A percentile compares a stretch with the other conserved stretches of the same genome.
These are phyloP conservation scores for Cheilosia variabilis DNA, from an alignment of 2,888 invertebrate genomes.

Conservation along the genomic window DNA sequence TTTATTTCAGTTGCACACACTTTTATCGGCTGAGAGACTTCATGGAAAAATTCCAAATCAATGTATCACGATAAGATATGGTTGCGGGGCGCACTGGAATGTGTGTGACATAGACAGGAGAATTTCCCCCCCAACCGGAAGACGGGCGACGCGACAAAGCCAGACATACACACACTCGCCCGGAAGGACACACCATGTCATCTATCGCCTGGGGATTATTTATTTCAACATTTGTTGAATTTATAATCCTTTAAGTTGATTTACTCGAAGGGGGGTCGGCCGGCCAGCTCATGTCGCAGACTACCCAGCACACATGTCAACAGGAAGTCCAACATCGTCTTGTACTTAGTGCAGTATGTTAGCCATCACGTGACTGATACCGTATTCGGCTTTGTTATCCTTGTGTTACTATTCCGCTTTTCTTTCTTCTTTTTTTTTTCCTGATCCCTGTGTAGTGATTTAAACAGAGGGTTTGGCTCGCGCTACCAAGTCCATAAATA, in stretches of 20 bases:
- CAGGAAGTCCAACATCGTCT: constrained; percentile 73
- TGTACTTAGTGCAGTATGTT: constrained; percentile 70
- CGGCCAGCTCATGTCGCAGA: neutral
- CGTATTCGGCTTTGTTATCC: constrained; percentile 64
- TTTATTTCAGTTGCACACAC: constrained; percentile 3
- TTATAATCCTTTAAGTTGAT: constrained; percentile 75
- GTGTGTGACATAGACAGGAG: constrained; percentile 10
- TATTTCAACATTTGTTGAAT: constrained; percentile 74
- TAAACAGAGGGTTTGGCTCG: constrained; percentile 56
- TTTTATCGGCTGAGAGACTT: neutral
- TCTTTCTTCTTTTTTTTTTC: constrained; percentile 1
- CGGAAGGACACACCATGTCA: constrained; percentile 72
- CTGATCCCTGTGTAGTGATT: constrained; percentile 59
- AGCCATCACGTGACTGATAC: constrained; percentile 69
- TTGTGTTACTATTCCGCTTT: constrained; percentile 14
- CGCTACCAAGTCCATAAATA: constrained; percentile 73
- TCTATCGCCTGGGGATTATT: constrained; percentile 73
- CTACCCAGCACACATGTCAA: constrained; percentile 53
- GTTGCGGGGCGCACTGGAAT: constrained; percentile 26
- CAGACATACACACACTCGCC: constrained; percentile 27
- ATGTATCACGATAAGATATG: constrained; percentile 28
- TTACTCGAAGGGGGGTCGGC: constrained; percentile 49
- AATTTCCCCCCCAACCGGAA: constrained; percentile 49
- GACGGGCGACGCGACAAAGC: constrained; percentile 59
- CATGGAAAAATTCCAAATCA: constrained; percentile 24